Percentiles rank a stretch among this genome's conserved stretches.
Evolutionary conservation across 2,113 vertebrate genomes (phyloP).

Genomic region (Motacilla alba): DNA sequence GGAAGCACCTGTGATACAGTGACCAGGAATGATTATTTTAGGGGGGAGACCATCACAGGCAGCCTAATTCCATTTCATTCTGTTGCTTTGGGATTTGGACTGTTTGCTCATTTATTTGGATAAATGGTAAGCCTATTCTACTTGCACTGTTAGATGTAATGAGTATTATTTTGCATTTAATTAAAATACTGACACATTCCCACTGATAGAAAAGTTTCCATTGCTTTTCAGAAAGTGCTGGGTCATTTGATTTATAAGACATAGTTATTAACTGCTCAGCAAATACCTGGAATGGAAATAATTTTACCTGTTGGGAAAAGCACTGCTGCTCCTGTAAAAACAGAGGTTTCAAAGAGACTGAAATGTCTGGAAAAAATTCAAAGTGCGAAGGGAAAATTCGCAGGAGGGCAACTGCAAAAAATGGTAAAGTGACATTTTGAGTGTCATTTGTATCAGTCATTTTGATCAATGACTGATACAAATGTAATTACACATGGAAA

Average conservation of each 20-base stretch:
- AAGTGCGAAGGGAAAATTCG: not conserved
- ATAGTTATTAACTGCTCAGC: not conserved
- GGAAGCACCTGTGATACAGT: constrained; percentile 48
- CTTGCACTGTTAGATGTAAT: constrained; percentile 1
- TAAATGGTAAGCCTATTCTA: not conserved
- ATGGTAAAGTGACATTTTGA: not conserved
- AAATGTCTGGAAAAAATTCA: not conserved
- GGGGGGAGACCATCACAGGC: not conserved
- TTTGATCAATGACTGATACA: not conserved
- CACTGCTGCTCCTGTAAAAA: not conserved
- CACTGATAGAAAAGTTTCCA: not conserved
- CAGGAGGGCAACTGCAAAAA: not conserved
- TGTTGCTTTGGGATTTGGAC: constrained; percentile 19
- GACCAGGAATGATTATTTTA: constrained; percentile 39
- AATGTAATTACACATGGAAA: not conserved
- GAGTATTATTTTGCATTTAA: constrained; percentile 43
- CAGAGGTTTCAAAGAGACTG: not conserved
- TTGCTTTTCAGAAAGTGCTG: not conserved
- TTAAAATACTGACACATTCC: constrained; percentile 8
- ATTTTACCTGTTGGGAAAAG: not conserved
- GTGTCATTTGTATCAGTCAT: not conserved
- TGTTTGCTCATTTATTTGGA: constrained; percentile 40
- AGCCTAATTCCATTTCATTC: constrained; percentile 42
- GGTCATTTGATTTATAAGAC: not conserved
- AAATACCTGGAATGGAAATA: not conserved